These are phyloP conservation scores for Cantharis rustica DNA, from an alignment of 2,888 invertebrate species.

Conservation along the genomic window DNA sequence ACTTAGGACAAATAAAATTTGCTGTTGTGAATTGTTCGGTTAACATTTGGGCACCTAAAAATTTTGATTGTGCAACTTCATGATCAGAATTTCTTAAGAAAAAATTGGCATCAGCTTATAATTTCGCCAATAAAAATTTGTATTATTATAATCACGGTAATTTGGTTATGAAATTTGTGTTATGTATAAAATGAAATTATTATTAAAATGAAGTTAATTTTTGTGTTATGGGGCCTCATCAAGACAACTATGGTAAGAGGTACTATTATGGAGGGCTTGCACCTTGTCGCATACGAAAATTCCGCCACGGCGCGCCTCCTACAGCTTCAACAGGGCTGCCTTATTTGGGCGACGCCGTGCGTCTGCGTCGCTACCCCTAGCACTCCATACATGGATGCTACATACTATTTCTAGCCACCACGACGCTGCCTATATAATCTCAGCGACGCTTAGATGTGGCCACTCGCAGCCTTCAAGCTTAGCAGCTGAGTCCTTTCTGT, in stretches of 20 bases:
- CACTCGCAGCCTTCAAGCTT: slow-evolving; percentile 46
- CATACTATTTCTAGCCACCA: slow-evolving; percentile 49
- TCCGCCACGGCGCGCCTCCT: slow-evolving; percentile 34
- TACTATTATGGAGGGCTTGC: slow-evolving; percentile 35
- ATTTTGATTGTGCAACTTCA: background rate
- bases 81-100: background rate
- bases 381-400: slow-evolving; percentile 56
- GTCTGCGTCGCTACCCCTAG: slow-evolving; percentile 52
- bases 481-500: slow-evolving; percentile 47
- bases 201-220: background rate
- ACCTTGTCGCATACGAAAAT: slow-evolving; percentile 29
- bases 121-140: background rate
- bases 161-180: background rate
- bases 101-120: background rate
- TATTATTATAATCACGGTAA: background rate
- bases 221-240: slow-evolving; percentile 11
- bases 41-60: background rate
- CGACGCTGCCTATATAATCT: slow-evolving; percentile 45
- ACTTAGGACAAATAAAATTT: background rate
- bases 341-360: slow-evolving; percentile 55
- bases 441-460: slow-evolving; percentile 29
- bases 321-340: slow-evolving; percentile 43
- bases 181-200: background rate
- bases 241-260: slow-evolving; percentile 28
- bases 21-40: background rate